Evolutionary conservation across 1,140 invertebrate species (phyloP).

Genomic region (Onthophagus taurus): DNA sequence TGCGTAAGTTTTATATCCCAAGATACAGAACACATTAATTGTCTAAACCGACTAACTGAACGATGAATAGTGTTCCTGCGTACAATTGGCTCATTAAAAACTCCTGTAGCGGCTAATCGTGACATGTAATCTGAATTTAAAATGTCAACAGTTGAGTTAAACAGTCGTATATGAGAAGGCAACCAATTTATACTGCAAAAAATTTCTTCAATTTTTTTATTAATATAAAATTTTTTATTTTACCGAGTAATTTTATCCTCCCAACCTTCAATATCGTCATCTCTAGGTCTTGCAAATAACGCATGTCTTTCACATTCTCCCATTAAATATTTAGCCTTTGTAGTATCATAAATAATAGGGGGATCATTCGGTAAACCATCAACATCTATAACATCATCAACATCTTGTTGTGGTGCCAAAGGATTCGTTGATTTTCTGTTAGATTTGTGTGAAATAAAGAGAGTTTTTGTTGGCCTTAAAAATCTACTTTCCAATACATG

Average conservation of each 20-base stretch:
- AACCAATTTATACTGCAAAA: slow-evolving; percentile 54
- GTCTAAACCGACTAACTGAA: slow-evolving; percentile 55
- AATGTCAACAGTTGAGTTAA: slow-evolving; percentile 55
- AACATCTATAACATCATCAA: slow-evolving; percentile 41
- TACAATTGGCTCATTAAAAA: slow-evolving; percentile 54
- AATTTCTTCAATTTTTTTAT: not conserved
- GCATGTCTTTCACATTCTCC: slow-evolving; percentile 61
- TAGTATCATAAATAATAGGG: slow-evolving; percentile 50
- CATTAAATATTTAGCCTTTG: slow-evolving; percentile 54
- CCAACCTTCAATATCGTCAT: slow-evolving; percentile 54
- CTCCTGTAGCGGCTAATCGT: slow-evolving; percentile 48
- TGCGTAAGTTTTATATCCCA: slow-evolving; percentile 65
- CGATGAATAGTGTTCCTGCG: slow-evolving; percentile 61
- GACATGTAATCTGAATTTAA: slow-evolving; percentile 63
- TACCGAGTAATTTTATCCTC: slow-evolving; percentile 55
- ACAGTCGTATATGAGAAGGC: slow-evolving; percentile 52
- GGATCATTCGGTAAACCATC: slow-evolving; percentile 29
- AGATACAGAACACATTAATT: slow-evolving; percentile 51
- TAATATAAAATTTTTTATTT: slow-evolving; percentile 10
- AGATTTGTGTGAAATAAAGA: slow-evolving; percentile 37
- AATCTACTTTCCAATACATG: slow-evolving; percentile 57
- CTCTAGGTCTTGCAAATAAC: slow-evolving; percentile 48
- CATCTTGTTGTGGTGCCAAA: slow-evolving; percentile 14
- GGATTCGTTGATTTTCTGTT: slow-evolving; percentile 24
- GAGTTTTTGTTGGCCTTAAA: slow-evolving; percentile 49